Evolutionary conservation across 2,888 invertebrate genomes (phyloP).

Genomic region (Meiosimyza platycephala): DNA sequence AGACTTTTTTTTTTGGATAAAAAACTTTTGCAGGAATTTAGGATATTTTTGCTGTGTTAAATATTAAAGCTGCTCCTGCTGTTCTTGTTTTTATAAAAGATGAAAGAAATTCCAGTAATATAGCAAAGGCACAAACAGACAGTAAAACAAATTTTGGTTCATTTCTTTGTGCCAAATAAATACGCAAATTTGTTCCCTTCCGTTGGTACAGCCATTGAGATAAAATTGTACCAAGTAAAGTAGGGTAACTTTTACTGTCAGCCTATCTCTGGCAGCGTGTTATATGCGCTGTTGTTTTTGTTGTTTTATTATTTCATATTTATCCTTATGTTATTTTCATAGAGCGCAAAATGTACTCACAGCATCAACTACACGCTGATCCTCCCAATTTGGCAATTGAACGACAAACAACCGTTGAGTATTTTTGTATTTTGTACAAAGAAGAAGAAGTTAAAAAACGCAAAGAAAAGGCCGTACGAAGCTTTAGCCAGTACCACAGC

Average conservation of each 20-base stretch:
- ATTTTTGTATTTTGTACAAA: neutral
- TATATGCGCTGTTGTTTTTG: neutral
- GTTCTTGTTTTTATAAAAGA: too few relatives aligned
- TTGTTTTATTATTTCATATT: slow-evolving; percentile 31
- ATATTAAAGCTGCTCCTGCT: too few relatives aligned
- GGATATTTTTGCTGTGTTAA: too few relatives aligned
- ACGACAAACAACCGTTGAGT: neutral
- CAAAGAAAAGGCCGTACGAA: neutral
- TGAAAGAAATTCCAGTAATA: too few relatives aligned
- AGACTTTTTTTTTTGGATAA: too few relatives aligned
- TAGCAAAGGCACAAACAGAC: neutral
- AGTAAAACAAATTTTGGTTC: slow-evolving; percentile 33
- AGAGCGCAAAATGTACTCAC: slow-evolving; percentile 22
- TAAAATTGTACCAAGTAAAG: too few relatives aligned
- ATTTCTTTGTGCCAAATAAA: slow-evolving; percentile 31
- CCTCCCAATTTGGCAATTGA: slow-evolving; percentile 1
- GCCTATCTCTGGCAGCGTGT: too few relatives aligned
- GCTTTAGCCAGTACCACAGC: too few relatives aligned
- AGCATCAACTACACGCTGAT: neutral
- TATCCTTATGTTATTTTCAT: slow-evolving; percentile 35
- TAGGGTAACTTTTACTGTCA: too few relatives aligned
- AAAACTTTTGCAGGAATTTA: too few relatives aligned
- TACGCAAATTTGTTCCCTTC: slow-evolving; percentile 34
- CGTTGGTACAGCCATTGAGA: neutral
- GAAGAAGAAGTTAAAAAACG: too few relatives aligned